These are phyloP conservation scores for Vireo altiloquus DNA, from an alignment of 2,113 vertebrate genomes.

Conservation along the genomic window DNA sequence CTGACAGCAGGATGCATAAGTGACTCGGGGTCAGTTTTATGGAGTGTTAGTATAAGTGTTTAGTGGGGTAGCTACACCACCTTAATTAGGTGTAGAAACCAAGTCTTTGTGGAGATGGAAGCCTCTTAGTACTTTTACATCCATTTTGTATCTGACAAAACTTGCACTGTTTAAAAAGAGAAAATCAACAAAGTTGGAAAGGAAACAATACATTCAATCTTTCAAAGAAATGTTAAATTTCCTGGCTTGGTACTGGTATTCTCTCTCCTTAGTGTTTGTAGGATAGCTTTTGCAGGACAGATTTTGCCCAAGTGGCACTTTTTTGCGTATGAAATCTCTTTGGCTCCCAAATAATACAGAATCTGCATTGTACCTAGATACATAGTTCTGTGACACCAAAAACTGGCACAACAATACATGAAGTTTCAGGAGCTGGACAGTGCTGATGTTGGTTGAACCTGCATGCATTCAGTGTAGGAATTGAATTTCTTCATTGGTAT, in stretches of 20 bases:
- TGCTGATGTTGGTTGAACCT: not conserved
- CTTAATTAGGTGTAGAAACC: not conserved
- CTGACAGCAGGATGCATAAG: not conserved
- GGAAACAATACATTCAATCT: not conserved
- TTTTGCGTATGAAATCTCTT: not conserved
- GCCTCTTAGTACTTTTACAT: not conserved
- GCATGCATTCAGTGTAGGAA: not conserved
- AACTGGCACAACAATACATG: not conserved
- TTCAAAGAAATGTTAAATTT: not conserved
- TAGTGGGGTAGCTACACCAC: not conserved
- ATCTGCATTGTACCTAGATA: not conserved
- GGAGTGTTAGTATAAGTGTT: not conserved
- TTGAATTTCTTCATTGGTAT: not conserved
- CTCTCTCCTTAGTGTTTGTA: not conserved
- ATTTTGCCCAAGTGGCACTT: not conserved
- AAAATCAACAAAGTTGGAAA: not conserved
- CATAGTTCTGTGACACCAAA: not conserved
- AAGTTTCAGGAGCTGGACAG: not conserved
- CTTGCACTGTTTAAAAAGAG: not conserved
- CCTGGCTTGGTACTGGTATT: not conserved
- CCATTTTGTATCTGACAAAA: not conserved
- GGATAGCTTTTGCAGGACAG: not conserved
- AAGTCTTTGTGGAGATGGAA: not conserved
- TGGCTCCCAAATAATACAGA: not conserved
- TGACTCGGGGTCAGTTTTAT: not conserved